Base-by-base conservation (phyloP, 2,888 invertebrate genomes). In the Spialia ferax region DNA sequence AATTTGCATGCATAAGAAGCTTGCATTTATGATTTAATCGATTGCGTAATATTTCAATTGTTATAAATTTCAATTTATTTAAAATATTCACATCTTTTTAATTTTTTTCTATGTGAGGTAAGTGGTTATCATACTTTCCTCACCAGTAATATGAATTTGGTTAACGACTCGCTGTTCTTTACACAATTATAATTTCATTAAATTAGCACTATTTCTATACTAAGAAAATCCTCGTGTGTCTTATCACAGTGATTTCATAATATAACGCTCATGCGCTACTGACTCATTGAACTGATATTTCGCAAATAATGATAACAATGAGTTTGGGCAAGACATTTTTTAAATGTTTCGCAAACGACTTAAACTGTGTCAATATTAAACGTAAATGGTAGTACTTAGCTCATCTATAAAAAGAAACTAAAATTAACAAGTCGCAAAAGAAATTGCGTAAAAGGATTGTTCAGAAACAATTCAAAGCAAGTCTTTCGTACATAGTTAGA, bases 331-430 rank as follows among this genome's bases (percentile, higher is more conserved):
- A 70, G 55, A 65, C 71, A 75, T 74, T 71, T 70, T 70, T 73
- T 32, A 63, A 69, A 57, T 72, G 15, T 71, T 73, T 72, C 69
- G 70, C 73, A 75, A 71, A 67, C 69, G 60, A 57, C 3, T 69
- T 69, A 71, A 75, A 75, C 73, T 72, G 71, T 73, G 70, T 74
- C 69, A 70, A 73, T 71, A 69, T 50, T 57, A 15, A 50, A 48
- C 7, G 18, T 35, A 11, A 23, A 35, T 35, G 35, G n/a, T 63
- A 22, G 20, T 32, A 56, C 26, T 42, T n/a, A 29, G 20, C 26
- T 38, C 13, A n/a, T 15, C 7, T 29, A 29, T 18, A 1, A 18
- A 55, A 29, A 55, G 18, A 4, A 55, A 26, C 26, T 45, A 22
- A 23, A 23, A 29, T 63, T 26, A 6, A 52, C 20, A 32, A 20